phyloP scores from a whole-genome alignment of 2,888 invertebrate genomes.

The Drosophila melanocephala region DNA sequence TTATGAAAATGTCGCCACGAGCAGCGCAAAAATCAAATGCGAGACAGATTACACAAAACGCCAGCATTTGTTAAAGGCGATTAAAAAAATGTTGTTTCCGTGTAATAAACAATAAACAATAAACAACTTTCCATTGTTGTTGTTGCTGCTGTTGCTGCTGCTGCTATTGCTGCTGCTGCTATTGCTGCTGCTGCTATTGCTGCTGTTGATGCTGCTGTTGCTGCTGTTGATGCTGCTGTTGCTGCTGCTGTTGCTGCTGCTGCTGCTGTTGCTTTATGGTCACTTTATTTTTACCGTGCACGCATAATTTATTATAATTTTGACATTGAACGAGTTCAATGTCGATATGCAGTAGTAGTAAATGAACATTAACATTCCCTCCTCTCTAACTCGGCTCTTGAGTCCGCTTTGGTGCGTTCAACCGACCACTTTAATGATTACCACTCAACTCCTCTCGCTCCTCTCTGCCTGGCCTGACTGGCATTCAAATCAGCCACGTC shows the following conservation, averaged over 20 bases:
- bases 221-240: slow-evolving; percentile 36
- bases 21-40: slow-evolving; percentile 42
- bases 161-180: slow-evolving; percentile 5
- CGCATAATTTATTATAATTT: slow-evolving; percentile 81
- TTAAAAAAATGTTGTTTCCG: slow-evolving; percentile 67
- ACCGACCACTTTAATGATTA: slow-evolving; percentile 25
- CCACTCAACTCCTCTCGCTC: not conserved
- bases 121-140: slow-evolving; percentile 66
- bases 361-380: slow-evolving; percentile 7
- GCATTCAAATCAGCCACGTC: slow-evolving; percentile 64
- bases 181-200: slow-evolving; percentile 23
- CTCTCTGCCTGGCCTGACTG: not conserved
- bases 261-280: slow-evolving; percentile 43
- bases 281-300: slow-evolving; percentile 37
- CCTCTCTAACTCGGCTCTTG: slow-evolving; percentile 10
- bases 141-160: slow-evolving; percentile 17
- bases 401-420: slow-evolving; percentile 55
- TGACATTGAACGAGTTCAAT: slow-evolving; percentile 84
- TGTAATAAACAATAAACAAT: slow-evolving; percentile 72
- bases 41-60: slow-evolving; percentile 19
- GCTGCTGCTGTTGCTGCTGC: slow-evolving; percentile 27
- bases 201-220: slow-evolving; percentile 2
- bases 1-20: slow-evolving; percentile 47
- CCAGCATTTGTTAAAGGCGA: slow-evolving; percentile 40
- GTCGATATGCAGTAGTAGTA: slow-evolving; percentile 76